Evolutionary conservation across 2,797 vertebrate species (phyloP), one percentile per base, ranked within the genome.

Genomic region (Triplophysa yarkandensis): DNA sequence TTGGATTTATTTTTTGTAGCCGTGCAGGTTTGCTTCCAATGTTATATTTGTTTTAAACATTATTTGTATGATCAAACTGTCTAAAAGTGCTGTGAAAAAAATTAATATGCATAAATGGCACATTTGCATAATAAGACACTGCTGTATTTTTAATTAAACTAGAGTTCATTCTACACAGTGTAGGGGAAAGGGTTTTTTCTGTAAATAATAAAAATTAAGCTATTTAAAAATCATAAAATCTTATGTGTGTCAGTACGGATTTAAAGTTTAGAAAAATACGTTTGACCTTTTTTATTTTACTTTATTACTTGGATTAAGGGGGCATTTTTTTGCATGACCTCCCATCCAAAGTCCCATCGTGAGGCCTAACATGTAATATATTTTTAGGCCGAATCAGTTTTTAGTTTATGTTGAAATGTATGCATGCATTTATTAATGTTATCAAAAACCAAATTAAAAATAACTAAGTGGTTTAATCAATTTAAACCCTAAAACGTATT

Each of bases 251-350:
- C 1, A 17, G 27, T 25, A 36, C 10, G 70, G 63, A 50, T 43
- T 27, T 62, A 34, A 19, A 73, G 23, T 19, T 34, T 67, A 19
- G 23, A 65, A 63, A 58, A 17, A 19, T 39, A 36, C 63, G 44
- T 77, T 46, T n/a, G 65, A 50, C 46, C 44, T 62, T 52, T 61
- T 77, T 77, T 41, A 73, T 81, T 78, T 65, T 62, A 62, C 5
- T 25, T 25, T 52, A 10, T 39, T 7, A 54, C 46, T 71, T 69
- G 30, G 17, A 48, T 61, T 70, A 67, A 76, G 28, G 23, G 25
- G 30, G 54, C 16, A 17, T n/a, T 34, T n/a, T 61, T 30, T 58
- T 39, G 6, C 16, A 48, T 43, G 9, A 48, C 23, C 50, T 19
- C 46, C 50, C 48, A 27, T 10, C n/a, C n/a, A n/a, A 13, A 54